These are phyloP conservation scores for Xerus rutilus DNA, from an alignment of 2,797 vertebrate species.

Conservation along the genomic window DNA sequence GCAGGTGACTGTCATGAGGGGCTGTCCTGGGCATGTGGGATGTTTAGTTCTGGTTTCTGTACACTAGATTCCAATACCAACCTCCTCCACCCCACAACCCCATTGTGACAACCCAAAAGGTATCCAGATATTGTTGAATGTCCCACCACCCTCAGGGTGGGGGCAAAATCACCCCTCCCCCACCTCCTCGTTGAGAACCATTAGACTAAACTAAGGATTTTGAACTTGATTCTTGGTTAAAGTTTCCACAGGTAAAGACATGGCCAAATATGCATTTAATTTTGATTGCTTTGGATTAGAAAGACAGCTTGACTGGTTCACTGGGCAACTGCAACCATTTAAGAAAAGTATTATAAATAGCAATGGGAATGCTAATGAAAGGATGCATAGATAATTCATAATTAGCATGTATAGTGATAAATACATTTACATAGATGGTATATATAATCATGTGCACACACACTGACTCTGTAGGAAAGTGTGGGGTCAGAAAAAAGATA, in stretches of 20 bases:
- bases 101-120: background rate
- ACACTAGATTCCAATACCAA: background rate
- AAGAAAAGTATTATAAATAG: background rate
- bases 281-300: background rate
- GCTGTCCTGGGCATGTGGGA: background rate
- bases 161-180: background rate
- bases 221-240: background rate
- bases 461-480: background rate
- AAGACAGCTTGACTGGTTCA: background rate
- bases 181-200: background rate
- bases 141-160: background rate
- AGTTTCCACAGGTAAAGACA: background rate
- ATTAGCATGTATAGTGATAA: background rate
- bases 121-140: background rate
- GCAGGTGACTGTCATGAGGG: background rate
- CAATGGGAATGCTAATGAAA: conserved; percentile 26
- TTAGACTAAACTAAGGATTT: background rate
- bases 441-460: background rate
- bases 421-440: background rate
- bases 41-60: background rate
- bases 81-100: background rate
- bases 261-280: background rate
- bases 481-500: background rate
- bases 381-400: background rate
- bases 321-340: background rate